Conservation (phyloP, 2,113 vertebrate species). For the Oreocharis arfaki region DNA sequence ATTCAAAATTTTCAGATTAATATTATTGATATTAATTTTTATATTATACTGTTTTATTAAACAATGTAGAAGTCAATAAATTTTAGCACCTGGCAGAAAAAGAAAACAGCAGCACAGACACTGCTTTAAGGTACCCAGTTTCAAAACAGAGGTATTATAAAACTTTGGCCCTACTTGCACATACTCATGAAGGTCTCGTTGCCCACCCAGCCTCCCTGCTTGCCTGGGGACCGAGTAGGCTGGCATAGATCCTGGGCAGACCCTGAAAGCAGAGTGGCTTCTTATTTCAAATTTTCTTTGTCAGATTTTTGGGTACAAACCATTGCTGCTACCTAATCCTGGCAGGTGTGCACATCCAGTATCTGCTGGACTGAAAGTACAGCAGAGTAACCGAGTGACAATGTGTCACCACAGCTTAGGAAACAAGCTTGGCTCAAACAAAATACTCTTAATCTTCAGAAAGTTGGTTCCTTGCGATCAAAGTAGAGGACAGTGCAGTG, state of each 20-base stretch:
- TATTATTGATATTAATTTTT: not conserved
- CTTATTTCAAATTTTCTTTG: not conserved
- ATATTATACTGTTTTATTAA: not conserved
- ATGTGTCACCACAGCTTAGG: not conserved
- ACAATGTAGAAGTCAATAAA: not conserved
- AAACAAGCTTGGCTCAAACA: not conserved
- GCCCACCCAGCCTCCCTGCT: not conserved
- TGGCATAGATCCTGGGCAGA: not conserved
- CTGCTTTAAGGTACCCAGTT: not conserved
- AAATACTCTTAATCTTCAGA: not conserved
- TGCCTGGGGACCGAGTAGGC: not conserved
- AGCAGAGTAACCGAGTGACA: not conserved
- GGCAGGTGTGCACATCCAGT: not conserved
- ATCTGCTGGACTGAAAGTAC: not conserved
- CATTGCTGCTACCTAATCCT: not conserved
- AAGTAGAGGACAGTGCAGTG: not conserved
- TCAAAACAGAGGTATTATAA: accelerated
- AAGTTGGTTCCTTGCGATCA: not conserved
- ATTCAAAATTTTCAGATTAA: not conserved
- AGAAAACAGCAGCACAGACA: not conserved
- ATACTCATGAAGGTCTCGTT: accelerated
- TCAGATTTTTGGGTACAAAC: not conserved
- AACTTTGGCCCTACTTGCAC: not conserved
- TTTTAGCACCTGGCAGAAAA: not conserved
- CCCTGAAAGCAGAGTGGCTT: not conserved